A percentile compares a stretch with the other conserved stretches of the same genome.
Conservation (phyloP, 2,797 vertebrate species). For the Silurus lanzhouensis region DNA sequence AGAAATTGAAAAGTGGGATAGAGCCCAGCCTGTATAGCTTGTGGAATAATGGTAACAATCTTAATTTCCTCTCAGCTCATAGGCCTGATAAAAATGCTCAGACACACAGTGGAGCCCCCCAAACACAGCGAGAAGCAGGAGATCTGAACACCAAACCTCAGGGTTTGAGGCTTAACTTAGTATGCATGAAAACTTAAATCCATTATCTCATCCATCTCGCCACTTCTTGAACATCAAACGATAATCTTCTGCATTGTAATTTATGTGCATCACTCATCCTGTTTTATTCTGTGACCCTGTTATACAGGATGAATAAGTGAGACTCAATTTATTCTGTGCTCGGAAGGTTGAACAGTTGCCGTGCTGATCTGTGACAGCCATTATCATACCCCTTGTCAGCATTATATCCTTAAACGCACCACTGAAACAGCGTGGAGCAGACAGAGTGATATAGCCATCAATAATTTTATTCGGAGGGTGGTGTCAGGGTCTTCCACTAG, state of each 20-base stretch:
- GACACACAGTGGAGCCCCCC: background rate
- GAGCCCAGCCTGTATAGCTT: slow-evolving; percentile 32
- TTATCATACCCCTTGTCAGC: slow-evolving; percentile 87
- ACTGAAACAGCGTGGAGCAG: slow-evolving; percentile 76
- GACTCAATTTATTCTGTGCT: slow-evolving; percentile 76
- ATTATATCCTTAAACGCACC: slow-evolving; percentile 80
- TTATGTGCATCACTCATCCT: slow-evolving; percentile 54
- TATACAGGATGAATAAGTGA: slow-evolving; percentile 77
- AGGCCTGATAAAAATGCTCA: slow-evolving; percentile 41
- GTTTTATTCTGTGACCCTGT: slow-evolving; percentile 69
- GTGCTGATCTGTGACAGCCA: slow-evolving; percentile 82
- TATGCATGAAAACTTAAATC: slow-evolving; percentile 17
- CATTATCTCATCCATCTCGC: slow-evolving; percentile 36
- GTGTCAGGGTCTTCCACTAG: slow-evolving; percentile 60
- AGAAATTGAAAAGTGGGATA: slow-evolving; percentile 32
- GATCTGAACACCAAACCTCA: slow-evolving; percentile 17
- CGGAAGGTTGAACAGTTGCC: slow-evolving; percentile 78
- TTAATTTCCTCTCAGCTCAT: slow-evolving; percentile 51
- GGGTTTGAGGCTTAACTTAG: background rate
- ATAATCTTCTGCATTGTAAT: slow-evolving; percentile 67
- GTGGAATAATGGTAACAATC: slow-evolving; percentile 49
- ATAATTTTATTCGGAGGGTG: slow-evolving; percentile 72
- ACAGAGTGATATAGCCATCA: slow-evolving; percentile 84
- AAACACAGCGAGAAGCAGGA: background rate
- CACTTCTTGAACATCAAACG: slow-evolving; percentile 41